A percentile compares a stretch with the other conserved stretches of the same genome.
These are phyloP conservation scores for Mesoclemmys tuberculata DNA, from an alignment of 2,113 vertebrate genomes.

Conservation along the genomic window DNA sequence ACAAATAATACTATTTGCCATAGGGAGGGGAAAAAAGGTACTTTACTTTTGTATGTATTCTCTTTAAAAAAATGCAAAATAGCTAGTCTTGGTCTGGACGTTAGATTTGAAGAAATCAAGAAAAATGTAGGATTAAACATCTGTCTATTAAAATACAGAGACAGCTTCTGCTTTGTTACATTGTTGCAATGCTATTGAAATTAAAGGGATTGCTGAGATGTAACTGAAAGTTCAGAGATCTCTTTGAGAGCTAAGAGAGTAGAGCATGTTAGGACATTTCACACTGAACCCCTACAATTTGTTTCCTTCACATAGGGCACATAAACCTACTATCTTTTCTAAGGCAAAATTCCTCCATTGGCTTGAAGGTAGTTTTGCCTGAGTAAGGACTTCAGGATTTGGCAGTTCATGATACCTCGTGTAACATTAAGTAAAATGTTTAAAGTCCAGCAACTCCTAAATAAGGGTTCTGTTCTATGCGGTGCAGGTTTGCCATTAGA, in stretches of 20 bases:
- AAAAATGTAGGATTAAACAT: neutral
- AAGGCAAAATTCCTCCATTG: neutral
- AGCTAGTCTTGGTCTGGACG: neutral
- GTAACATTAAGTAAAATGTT: neutral
- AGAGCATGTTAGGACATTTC: neutral
- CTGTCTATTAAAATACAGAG: neutral
- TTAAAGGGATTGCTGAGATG: neutral
- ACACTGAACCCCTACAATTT: rapidly evolving
- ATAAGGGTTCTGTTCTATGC: neutral
- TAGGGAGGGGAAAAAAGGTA: neutral
- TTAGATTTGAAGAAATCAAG: neutral
- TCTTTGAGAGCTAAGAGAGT: rapidly evolving
- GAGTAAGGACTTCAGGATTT: neutral
- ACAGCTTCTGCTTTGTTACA: neutral
- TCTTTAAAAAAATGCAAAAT: neutral
- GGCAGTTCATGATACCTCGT: neutral
- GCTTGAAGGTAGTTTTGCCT: neutral
- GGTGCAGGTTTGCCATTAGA: neutral
- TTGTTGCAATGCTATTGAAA: neutral
- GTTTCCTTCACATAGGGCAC: neutral
- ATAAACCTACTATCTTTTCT: neutral
- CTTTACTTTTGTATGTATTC: neutral
- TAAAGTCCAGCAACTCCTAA: neutral
- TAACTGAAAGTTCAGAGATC: neutral
- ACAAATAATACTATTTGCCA: neutral